Percentiles rank a stretch among this genome's conserved stretches.
phyloP scores from a whole-genome alignment of 2,888 invertebrate species.

The Melanargia galathea region DNA sequence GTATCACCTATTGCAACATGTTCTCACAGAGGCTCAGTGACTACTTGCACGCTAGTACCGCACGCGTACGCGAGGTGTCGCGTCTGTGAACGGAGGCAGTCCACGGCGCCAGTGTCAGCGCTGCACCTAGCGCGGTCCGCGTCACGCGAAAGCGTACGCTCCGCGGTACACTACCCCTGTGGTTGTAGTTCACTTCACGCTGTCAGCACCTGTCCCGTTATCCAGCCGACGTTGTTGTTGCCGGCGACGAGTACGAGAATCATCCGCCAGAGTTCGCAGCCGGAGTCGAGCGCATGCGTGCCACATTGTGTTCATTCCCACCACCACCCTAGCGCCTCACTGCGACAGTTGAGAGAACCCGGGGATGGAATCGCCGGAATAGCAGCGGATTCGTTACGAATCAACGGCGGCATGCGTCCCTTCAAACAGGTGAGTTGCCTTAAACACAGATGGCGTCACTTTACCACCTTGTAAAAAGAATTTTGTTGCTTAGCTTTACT shows the following conservation, averaged over 20 bases:
- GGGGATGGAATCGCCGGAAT: conserved; percentile 96
- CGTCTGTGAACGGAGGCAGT: conserved; percentile 89
- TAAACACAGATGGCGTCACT: conserved; percentile 64
- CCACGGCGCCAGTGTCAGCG: conserved; percentile 89
- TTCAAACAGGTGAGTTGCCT: conserved; percentile 93
- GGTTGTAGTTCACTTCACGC: conserved; percentile 80
- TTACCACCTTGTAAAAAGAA: not conserved
- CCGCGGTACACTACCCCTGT: conserved; percentile 85
- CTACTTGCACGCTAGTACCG: conserved; percentile 85
- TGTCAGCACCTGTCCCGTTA: conserved; percentile 85
- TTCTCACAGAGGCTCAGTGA: conserved; percentile 84
- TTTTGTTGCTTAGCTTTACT: not conserved
- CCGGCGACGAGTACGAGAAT: conserved; percentile 89
- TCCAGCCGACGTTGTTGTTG: conserved; percentile 86
- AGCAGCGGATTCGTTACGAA: conserved; percentile 96
- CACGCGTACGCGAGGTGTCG: conserved; percentile 85
- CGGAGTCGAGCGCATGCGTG: conserved; percentile 87
- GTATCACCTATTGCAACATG: conserved; percentile 82
- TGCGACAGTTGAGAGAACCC: conserved; percentile 91
- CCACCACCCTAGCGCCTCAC: conserved; percentile 90
- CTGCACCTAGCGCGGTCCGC: conserved; percentile 91
- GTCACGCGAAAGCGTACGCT: conserved; percentile 91
- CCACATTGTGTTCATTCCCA: conserved; percentile 85
- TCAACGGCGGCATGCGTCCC: conserved; percentile 97
- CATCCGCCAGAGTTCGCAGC: conserved; percentile 94